These are phyloP conservation scores for Gymnobelideus leadbeateri DNA, from an alignment of 2,113 vertebrate species.

Conservation along the genomic window DNA sequence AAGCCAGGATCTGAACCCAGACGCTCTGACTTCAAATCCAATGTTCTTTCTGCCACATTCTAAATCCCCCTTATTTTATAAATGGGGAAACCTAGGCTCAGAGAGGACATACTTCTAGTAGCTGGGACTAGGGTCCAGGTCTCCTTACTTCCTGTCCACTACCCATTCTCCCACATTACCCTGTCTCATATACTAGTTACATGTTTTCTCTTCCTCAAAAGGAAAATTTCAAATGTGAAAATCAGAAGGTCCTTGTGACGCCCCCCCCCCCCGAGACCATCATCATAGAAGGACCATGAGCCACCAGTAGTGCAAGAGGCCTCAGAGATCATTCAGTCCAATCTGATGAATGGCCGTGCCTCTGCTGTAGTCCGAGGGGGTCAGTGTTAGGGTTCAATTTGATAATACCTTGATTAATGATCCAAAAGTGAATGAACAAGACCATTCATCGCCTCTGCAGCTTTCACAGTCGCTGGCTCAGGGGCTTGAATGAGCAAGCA, in stretches of 20 bases:
- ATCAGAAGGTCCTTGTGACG: conserved; percentile 10
- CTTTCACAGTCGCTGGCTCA: conserved; percentile 36
- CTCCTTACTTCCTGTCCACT: conserved; percentile 1
- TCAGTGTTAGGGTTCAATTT: conserved; percentile 38
- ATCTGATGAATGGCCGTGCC: not conserved
- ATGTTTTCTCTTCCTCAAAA: conserved; percentile 15
- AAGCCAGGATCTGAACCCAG: not conserved
- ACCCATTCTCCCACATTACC: conserved; percentile 19
- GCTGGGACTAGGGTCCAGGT: not conserved
- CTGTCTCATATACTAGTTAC: not conserved
- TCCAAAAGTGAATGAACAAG: conserved; percentile 45
- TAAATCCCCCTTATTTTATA: conserved; percentile 11
- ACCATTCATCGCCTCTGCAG: conserved; percentile 22
- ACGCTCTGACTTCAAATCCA: not conserved
- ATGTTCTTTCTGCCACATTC: not conserved
- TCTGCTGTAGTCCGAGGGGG: not conserved
- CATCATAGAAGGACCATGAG: not conserved
- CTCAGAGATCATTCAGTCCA: conserved; percentile 16
- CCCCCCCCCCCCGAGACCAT: not conserved
- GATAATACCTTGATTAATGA: conserved; percentile 48
- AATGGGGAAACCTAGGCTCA: not conserved
- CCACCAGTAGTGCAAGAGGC: not conserved
- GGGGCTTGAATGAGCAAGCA: conserved; percentile 49
- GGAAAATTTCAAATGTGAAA: not conserved
- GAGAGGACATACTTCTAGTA: conserved; percentile 6